phyloP scores from a whole-genome alignment of 2,888 invertebrate species.

The Lamellibrachia columna region DNA sequence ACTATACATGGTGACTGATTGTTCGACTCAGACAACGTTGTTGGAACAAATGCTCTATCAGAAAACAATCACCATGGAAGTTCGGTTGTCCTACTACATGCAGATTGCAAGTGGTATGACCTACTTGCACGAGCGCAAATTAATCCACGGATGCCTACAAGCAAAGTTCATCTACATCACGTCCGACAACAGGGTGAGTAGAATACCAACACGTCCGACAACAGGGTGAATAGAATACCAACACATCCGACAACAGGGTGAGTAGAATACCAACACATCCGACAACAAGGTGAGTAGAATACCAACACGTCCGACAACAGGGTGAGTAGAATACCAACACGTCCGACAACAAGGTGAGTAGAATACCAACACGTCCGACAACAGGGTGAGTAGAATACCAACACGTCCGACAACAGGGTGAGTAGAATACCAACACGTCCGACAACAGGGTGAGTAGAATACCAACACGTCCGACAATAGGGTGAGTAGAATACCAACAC shows the following conservation, averaged over 20 bases:
- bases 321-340: background rate
- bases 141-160: background rate
- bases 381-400: background rate
- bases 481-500: background rate
- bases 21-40: background rate
- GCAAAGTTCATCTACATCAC: background rate
- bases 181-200: background rate
- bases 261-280: background rate
- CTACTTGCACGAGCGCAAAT: background rate
- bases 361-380: background rate
- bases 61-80: background rate
- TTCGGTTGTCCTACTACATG: background rate
- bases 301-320: background rate
- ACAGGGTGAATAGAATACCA: background rate
- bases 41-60: background rate
- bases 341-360: background rate
- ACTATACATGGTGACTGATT: background rate
- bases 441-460: background rate
- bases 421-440: background rate
- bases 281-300: background rate
- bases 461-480: background rate
- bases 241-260: background rate
- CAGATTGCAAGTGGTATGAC: background rate
- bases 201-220: background rate
- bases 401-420: background rate